phyloP scores from a whole-genome alignment of 2,888 invertebrate genomes.

The Cyclophora albipunctata region DNA sequence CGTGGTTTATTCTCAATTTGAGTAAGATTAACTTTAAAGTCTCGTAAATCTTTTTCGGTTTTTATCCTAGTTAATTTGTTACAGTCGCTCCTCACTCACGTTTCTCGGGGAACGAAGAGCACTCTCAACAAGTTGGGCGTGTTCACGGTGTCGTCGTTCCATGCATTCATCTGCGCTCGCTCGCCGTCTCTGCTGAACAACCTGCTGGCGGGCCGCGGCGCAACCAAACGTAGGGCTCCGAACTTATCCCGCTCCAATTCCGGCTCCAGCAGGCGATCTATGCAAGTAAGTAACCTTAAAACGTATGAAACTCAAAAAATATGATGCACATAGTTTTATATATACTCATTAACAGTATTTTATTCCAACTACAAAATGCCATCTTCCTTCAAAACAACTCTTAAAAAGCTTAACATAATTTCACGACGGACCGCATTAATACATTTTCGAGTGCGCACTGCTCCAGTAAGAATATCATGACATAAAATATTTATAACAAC shows the following conservation, averaged over 20 bases:
- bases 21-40: too few species aligned
- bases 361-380: too few species aligned
- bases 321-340: neutral
- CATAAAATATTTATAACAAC: too few species aligned
- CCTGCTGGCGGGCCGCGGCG: slow-evolving; percentile 91
- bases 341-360: too few species aligned
- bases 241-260: slow-evolving; percentile 92
- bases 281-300: slow-evolving; percentile 77
- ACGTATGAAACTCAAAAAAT: slow-evolving; percentile 1
- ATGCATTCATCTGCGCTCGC: slow-evolving; percentile 97
- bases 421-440: too few species aligned
- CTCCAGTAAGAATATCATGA: too few species aligned
- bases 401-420: too few species aligned
- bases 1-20: too few species aligned
- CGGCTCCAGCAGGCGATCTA: slow-evolving; percentile 89
- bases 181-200: slow-evolving; percentile 95
- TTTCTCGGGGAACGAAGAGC: slow-evolving; percentile 95
- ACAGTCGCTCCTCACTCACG: slow-evolving; percentile 95
- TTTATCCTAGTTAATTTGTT: slow-evolving; percentile 27
- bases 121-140: slow-evolving; percentile 96
- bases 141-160: slow-evolving; percentile 98
- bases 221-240: slow-evolving; percentile 92
- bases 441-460: too few species aligned
- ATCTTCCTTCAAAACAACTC: too few species aligned
- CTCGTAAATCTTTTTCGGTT: too few species aligned